Percentiles rank a stretch among this genome's conserved stretches.
Conservation (phyloP, 2,113 vertebrate species). For the Rhipidura dahli region DNA sequence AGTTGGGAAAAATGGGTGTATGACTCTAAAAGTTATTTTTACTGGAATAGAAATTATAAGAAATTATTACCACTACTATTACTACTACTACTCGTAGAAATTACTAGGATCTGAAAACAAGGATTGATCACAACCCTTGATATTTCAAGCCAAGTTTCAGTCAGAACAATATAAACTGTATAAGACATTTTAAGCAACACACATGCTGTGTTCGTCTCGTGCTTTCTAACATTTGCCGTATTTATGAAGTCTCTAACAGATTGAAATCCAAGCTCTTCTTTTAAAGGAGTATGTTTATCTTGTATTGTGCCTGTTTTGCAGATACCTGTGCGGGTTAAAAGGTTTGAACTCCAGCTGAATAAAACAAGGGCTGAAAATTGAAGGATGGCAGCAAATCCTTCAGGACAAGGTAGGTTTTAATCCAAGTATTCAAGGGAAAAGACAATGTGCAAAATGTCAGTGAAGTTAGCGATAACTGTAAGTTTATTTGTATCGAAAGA, state of each 20-base stretch:
- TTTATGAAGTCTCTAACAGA: background rate
- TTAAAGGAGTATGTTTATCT: background rate
- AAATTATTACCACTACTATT: background rate
- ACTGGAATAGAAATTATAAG: too few species aligned
- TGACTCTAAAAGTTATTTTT: background rate
- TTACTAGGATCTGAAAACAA: background rate
- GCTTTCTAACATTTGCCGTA: background rate
- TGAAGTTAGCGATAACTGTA: background rate
- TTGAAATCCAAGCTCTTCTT: background rate
- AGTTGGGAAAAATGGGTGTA: background rate
- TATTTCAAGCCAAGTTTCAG: background rate
- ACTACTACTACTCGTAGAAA: background rate
- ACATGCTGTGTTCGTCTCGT: rapidly evolving
- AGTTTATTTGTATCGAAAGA: background rate
- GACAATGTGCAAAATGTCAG: background rate
- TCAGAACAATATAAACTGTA: background rate
- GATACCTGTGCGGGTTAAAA: slow-evolving; percentile 17
- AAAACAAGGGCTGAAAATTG: slow-evolving; percentile 18
- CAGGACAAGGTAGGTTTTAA: slow-evolving; percentile 73
- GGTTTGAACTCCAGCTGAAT: background rate
- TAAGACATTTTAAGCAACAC: background rate
- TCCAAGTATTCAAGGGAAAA: background rate
- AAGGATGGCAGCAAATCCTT: slow-evolving; percentile 77
- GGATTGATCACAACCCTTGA: background rate
- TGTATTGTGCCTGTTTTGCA: slow-evolving; percentile 13